phyloP scores from a whole-genome alignment of 2,888 invertebrate species.

The Antheraea assamensis region DNA sequence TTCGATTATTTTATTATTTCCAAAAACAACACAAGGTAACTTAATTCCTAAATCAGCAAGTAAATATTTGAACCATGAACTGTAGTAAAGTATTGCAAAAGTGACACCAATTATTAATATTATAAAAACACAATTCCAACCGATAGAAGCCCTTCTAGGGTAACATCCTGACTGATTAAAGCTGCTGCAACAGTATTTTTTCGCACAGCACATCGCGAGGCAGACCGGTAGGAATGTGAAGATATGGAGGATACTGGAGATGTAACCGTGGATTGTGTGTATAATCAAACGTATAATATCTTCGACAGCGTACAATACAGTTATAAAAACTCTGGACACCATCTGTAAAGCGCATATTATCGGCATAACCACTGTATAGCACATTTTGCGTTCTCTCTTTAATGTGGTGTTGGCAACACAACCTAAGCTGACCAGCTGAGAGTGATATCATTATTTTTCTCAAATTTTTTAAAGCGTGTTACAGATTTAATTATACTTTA shows the following conservation, averaged over 20 bases:
- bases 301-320: slow-evolving; percentile 42
- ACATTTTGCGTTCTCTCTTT: slow-evolving; percentile 30
- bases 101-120: slow-evolving; percentile 32
- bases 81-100: slow-evolving; percentile 37
- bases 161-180: slow-evolving; percentile 24
- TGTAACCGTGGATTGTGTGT: slow-evolving; percentile 40
- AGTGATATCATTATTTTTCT: neutral
- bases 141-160: slow-evolving; percentile 16
- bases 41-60: slow-evolving; percentile 31
- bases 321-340: slow-evolving; percentile 39
- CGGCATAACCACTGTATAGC: slow-evolving; percentile 36
- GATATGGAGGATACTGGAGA: slow-evolving; percentile 38
- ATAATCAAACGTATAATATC: slow-evolving; percentile 43
- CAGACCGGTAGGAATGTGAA: slow-evolving; percentile 42
- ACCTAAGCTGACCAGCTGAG: neutral
- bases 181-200: slow-evolving; percentile 32
- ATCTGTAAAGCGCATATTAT: slow-evolving; percentile 42
- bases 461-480: neutral
- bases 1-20: slow-evolving; percentile 17
- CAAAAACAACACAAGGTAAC: slow-evolving; percentile 33
- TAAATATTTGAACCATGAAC: slow-evolving; percentile 39
- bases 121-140: slow-evolving; percentile 33
- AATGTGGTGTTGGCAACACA: neutral
- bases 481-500: neutral
- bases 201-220: slow-evolving; percentile 36